Base-by-base conservation (phyloP, 1,140 invertebrate genomes). In the Frieseomelitta varia region DNA sequence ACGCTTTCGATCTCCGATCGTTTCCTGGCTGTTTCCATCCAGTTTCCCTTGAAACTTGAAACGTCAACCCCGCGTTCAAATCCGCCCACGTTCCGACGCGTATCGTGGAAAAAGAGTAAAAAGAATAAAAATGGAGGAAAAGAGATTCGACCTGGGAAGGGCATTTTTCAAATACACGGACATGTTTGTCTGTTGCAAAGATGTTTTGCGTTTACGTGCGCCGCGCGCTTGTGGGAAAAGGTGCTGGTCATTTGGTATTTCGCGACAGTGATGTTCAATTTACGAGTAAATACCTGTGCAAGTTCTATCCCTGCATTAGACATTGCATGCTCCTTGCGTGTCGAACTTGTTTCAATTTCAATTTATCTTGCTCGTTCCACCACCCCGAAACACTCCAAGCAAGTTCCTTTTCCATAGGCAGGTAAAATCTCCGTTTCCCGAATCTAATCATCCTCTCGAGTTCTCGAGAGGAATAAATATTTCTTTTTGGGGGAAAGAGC, bases 51-150 rank as follows among this genome's bases (percentile, higher is more conserved):
- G 81, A 71, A 56, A 77, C 81, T 55, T 34, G 81, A 30, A 30
- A 30, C 71, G 81, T 84, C 81, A 84, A 77, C 80, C 80, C 80
- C 65, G 63, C n/a, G 81, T 79, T 76, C 61, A 83, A 84, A 68
- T 84, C 78, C 76, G 85, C 81, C 77, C 82, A 80, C 82, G 85
- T 80, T 24, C 27, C 47, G 39, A 24, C n/a, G 53, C 61, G 75
- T 39, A 34, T 47, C 63, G 65, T 47, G 15, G 27, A 71, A 65
- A 73, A n/a, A n/a, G n/a, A n/a, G n/a, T n/a, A n/a, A n/a, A 84
- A 47, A 73, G 30, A 56, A 21, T 19, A 58, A 34, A 56, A 71
- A 79, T 55, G 34, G 15, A 24, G 34, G 71, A 55, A 61, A 27
- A 78, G 78, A 21, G 71, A 39, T 4, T 34, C 14, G 34, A 1